Base-by-base conservation (phyloP, 2,888 invertebrate species). In the Pristionchus entomophagus region DNA sequence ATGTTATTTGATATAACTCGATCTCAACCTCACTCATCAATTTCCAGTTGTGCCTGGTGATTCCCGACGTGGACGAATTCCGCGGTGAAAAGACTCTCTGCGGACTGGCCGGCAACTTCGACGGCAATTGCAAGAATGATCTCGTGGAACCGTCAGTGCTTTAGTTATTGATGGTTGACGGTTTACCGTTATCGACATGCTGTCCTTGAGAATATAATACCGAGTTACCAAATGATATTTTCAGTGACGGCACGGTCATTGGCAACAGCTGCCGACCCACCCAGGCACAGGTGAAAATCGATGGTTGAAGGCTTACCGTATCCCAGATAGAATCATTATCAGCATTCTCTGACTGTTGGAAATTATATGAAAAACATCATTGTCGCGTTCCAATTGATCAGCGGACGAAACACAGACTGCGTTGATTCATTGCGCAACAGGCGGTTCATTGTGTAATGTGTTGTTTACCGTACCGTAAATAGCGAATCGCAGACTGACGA, bases 51-150 rank as follows among this genome's bases (percentile, higher is more conserved):
- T 88, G 88, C 77, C 83, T 88, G 41, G 62, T 87, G 26, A 88
- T 91, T 0, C 90, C 89, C n/a, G 91, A 91, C 65, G 88, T 90
- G 35, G 88, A 89, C 2, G 88, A 86, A 51, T 90, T 90, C 88
- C 87, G 86, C 14, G 91, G 91, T 26, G 86, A 86, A 35, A 49
- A 85, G 41, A 89, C 89, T 14, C 87, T 92, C 14, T 92, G 92
- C 49, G 92, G 92, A 65, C 73, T 92, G 77, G 90, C 89, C 14
- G 92, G 92, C 80, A 91, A 90, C 82, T 88, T 90, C 32, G 90
- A 91, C 84, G 88, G 88, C 78, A 88, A 87, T 77, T 89, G 88
- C 86, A 81, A 86, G 59, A 89, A 92, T 85, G 92, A 92, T 56
- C 88, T 90, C 26, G 86, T 87, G 26, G 45, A 41, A 22, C 26